Conservation (phyloP, 2,888 invertebrate species). For the Aphidoletes aphidimyza region DNA sequence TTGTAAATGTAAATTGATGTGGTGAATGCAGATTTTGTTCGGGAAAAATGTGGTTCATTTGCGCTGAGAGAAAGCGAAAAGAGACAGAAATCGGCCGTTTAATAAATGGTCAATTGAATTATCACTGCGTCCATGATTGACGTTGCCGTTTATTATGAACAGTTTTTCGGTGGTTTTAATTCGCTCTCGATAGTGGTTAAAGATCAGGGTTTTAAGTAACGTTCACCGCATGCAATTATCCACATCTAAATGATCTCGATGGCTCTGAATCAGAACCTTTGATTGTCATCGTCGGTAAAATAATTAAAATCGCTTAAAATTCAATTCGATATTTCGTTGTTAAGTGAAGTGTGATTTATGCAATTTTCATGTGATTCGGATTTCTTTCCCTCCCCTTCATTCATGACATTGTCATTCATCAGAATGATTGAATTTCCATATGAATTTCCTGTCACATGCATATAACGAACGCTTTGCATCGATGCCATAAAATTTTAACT, state of each 20-base stretch:
- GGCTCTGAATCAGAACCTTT: too few species aligned
- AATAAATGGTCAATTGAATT: constrained; percentile 49
- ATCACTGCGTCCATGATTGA: constrained; percentile 1
- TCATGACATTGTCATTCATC: neutral
- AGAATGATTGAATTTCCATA: neutral
- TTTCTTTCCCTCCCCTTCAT: neutral
- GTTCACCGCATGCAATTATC: constrained; percentile 29
- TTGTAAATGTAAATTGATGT: constrained; percentile 52
- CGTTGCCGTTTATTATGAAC: neutral
- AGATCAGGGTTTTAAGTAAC: neutral
- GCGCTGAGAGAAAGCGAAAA: neutral
- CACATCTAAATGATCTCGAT: neutral
- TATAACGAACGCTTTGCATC: too few species aligned
- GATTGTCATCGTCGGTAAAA: constrained; percentile 31
- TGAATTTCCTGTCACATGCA: too few species aligned
- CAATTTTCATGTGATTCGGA: neutral
- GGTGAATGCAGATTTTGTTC: constrained; percentile 14
- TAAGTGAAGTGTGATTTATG: constrained; percentile 40
- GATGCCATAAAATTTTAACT: neutral
- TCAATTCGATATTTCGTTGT: neutral
- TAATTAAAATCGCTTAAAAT: constrained; percentile 48
- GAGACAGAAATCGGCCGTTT: neutral
- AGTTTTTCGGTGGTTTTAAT: too few species aligned
- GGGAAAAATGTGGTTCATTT: neutral
- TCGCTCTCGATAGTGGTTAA: neutral